Base-by-base conservation (phyloP, 2,797 vertebrate genomes). In the Cyprinella venusta region DNA sequence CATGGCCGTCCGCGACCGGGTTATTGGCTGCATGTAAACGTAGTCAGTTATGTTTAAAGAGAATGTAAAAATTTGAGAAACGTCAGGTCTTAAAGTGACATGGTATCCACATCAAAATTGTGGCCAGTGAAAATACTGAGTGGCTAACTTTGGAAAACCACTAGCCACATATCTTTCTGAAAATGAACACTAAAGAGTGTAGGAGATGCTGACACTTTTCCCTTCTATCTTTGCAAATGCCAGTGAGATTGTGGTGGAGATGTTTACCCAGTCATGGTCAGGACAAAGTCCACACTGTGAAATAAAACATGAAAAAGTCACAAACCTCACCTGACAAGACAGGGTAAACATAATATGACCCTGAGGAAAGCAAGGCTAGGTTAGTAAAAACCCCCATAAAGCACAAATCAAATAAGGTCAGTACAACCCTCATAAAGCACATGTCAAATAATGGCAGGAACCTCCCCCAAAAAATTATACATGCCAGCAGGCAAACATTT, bases 211-310 rank as follows among this genome's bases (percentile, higher is more conserved):
- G 42, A n/a, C 13, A n/a, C 36, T 77, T 78, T 67, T 4, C 8
- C 67, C 36, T 70, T 52, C 16, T 6, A 13, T 1, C 4, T 18
- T 71, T 8, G 12, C 54, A 75, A 83, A 24, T 78, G 69, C 10
- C 40, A 65, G 76, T 40, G 24, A 70, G 6, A 50, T 38, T 3
- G 4, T 8, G 12, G 19, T 36, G 59, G 61, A 40, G 21, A 50
- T 61, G 52, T 76, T 76, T 76, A 68, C 40, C 5, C 48, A 69
- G 40, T 38, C 13, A 69, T 30, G 33, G 4, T 4, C 56, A 69
- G 72, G 70, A 76, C 71, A 84, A 82, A 80, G 84, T 82, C 54
- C 70, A 65, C 21, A 42, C 5, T 13, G 9, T 18, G 18, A 56
- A 33, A 19, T 50, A 36, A 48, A 50, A 64, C 19, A 81, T 8